phyloP scores from a whole-genome alignment of 2,797 vertebrate species.

The Pseudomugil tenellus region DNA sequence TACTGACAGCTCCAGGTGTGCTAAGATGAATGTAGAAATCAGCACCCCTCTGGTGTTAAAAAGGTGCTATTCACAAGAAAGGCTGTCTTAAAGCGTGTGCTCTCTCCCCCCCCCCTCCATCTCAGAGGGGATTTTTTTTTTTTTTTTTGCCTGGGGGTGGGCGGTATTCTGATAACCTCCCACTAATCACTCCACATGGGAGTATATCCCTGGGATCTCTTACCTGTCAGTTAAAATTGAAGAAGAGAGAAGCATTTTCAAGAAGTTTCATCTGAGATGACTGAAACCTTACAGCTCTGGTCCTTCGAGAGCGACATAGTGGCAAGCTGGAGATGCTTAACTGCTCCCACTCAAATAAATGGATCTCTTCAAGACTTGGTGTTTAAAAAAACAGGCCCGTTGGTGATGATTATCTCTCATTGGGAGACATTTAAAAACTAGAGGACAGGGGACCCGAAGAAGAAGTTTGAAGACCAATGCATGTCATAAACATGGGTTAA shows the following conservation, averaged over 20 bases:
- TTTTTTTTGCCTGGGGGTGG: not conserved
- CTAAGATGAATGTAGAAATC: not conserved
- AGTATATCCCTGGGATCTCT: not conserved
- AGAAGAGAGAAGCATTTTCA: conserved; percentile 1
- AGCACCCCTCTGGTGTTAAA: not conserved
- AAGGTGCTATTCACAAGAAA: not conserved
- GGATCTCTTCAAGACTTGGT: not conserved
- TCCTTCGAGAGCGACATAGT: no score
- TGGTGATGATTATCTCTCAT: no score
- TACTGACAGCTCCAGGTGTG: not conserved
- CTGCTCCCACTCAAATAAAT: not conserved
- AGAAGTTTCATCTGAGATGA: conserved; percentile 1
- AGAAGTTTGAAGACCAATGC: no score
- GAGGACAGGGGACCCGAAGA: no score
- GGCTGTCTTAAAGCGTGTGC: not conserved
- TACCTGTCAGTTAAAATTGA: not conserved
- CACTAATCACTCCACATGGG: conserved; percentile 25
- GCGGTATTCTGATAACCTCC: not conserved
- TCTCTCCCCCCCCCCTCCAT: not conserved
- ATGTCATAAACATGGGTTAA: no score
- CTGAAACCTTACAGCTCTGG: not conserved
- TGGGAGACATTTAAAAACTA: no score
- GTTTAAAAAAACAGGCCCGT: no score
- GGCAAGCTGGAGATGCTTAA: no score
- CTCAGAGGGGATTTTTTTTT: not conserved